These are phyloP conservation scores for Campylomormyrus tamandua DNA, from an alignment of 2,113 vertebrate species.

Conservation along the genomic window DNA sequence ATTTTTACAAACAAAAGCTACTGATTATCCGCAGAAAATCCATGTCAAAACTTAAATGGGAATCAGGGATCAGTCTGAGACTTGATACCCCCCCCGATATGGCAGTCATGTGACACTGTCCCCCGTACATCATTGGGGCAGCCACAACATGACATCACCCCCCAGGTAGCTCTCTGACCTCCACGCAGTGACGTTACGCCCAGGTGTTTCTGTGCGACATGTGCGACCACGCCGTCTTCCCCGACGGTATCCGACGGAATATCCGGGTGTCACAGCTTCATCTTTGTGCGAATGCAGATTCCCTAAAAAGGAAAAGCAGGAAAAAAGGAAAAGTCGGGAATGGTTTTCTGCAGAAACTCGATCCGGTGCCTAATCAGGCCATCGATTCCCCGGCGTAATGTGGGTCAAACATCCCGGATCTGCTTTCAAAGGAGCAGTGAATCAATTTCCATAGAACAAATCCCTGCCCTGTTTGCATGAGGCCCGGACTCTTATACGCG, in stretches of 20 bases:
- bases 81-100: neutral
- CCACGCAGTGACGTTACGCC: neutral
- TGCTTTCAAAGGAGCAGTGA: constrained; percentile 31
- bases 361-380: constrained; percentile 39
- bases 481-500: neutral
- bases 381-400: constrained; percentile 28
- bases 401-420: constrained; percentile 32
- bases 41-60: neutral
- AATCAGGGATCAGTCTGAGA: neutral
- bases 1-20: neutral
- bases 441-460: constrained; percentile 30
- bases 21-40: neutral
- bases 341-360: constrained; percentile 38
- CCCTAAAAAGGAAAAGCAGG: neutral
- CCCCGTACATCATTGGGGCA: neutral
- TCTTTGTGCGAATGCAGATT: neutral
- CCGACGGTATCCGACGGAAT: constrained; percentile 5
- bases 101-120: neutral
- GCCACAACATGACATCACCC: neutral
- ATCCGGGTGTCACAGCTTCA: neutral
- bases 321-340: constrained; percentile 6
- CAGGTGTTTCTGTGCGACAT: neutral
- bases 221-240: neutral
- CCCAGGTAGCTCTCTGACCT: neutral
- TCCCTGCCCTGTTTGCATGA: constrained; percentile 26